phyloP scores from a whole-genome alignment of 2,888 invertebrate species.

The Autographa gamma region DNA sequence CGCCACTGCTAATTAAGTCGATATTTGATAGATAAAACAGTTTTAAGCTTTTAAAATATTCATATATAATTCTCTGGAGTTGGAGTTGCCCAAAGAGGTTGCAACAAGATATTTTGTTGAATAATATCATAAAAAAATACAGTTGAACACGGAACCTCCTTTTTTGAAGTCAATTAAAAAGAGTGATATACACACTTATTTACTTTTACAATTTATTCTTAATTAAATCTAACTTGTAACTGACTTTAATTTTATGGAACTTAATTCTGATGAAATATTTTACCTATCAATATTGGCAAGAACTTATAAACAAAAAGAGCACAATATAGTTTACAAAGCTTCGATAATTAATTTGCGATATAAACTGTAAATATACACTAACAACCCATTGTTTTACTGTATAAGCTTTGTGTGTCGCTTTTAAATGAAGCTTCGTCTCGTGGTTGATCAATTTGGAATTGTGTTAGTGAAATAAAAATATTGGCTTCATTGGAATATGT shows the following conservation, averaged over 20 bases:
- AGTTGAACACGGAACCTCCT: too few relatives aligned
- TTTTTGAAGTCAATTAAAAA: too few relatives aligned
- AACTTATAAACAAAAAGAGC: constrained; percentile 46
- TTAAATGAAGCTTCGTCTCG: constrained; percentile 74
- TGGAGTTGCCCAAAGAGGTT: too few relatives aligned
- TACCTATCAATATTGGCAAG: constrained; percentile 15
- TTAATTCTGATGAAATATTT: not conserved
- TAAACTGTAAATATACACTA: constrained; percentile 83
- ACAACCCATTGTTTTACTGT: constrained; percentile 81
- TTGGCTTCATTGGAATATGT: constrained; percentile 76
- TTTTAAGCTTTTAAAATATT: not conserved
- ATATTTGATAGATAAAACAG: not conserved
- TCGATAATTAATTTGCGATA: constrained; percentile 67
- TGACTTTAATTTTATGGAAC: not conserved
- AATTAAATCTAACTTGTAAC: too few relatives aligned
- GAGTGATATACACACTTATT: too few relatives aligned
- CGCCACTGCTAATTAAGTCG: not conserved
- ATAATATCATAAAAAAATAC: too few relatives aligned
- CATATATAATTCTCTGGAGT: too few relatives aligned
- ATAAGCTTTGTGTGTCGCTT: constrained; percentile 84
- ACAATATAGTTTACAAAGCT: constrained; percentile 50
- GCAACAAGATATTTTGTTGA: too few relatives aligned
- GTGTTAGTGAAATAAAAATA: constrained; percentile 76
- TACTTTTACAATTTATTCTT: too few relatives aligned
- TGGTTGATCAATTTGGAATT: constrained; percentile 88